A percentile compares a stretch with the other conserved stretches of the same genome.
These are phyloP conservation scores for Saccostrea echinata DNA, from an alignment of 1,140 invertebrate species.

Conservation along the genomic window DNA sequence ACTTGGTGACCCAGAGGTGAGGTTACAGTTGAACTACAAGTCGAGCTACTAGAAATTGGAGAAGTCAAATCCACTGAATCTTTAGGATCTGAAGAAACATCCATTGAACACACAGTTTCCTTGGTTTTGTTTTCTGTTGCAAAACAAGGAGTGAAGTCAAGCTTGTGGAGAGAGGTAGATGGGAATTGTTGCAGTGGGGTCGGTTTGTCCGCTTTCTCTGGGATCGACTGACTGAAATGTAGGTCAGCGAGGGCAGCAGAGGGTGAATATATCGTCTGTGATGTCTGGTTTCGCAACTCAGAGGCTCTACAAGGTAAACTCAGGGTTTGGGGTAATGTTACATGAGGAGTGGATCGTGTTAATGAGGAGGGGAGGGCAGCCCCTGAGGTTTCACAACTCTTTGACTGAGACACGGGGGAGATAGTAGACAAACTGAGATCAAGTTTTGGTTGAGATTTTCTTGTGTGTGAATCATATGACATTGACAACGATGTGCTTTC, in stretches of 20 bases:
- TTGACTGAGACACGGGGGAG: slow-evolving; percentile 17
- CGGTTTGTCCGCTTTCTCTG: slow-evolving; percentile 49
- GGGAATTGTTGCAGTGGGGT: slow-evolving; percentile 65
- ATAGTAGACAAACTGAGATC: slow-evolving; percentile 1
- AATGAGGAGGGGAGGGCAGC: not conserved
- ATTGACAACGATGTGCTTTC: not conserved
- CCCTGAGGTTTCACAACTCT: slow-evolving; percentile 1
- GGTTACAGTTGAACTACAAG: slow-evolving; percentile 48
- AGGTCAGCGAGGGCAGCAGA: slow-evolving; percentile 79
- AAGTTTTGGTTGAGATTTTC: slow-evolving; percentile 15
- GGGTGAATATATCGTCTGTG: slow-evolving; percentile 73
- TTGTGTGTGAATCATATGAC: not conserved
- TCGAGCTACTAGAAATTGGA: slow-evolving; percentile 60
- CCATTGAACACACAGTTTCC: slow-evolving; percentile 21
- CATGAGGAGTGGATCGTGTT: not conserved
- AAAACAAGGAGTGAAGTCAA: slow-evolving; percentile 77
- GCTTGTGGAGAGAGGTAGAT: slow-evolving; percentile 77
- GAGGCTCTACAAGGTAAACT: not conserved
- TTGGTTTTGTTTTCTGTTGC: slow-evolving; percentile 53
- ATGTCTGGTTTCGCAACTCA: not conserved
- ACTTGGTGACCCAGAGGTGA: slow-evolving; percentile 43
- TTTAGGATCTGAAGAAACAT: not conserved
- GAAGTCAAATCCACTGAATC: not conserved
- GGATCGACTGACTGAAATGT: slow-evolving; percentile 74
- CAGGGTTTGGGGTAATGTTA: not conserved